Evolutionary conservation across 1,140 invertebrate genomes (phyloP).

Genomic region (Harpegnathos saltator): DNA sequence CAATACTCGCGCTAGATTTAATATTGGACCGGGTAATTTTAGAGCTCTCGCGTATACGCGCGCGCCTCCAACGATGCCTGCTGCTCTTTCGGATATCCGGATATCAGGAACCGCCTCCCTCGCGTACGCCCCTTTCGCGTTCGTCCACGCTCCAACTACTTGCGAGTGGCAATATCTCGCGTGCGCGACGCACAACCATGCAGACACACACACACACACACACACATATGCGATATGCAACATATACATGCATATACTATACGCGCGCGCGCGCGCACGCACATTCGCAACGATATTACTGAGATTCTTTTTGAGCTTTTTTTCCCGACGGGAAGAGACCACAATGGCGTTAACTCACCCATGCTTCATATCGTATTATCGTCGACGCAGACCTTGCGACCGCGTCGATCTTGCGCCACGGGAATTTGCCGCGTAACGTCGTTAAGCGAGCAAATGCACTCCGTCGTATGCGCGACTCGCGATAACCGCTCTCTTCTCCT

Average conservation of each 20-base stretch:
- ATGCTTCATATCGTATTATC: conserved; percentile 31
- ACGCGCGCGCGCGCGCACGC: too few species aligned
- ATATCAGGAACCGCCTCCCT: conserved; percentile 54
- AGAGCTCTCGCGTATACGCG: conserved; percentile 4
- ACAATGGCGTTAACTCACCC: conserved; percentile 34
- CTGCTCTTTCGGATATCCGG: conserved; percentile 43
- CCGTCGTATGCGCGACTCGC: conserved; percentile 30
- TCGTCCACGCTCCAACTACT: conserved; percentile 33
- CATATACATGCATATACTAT: not conserved
- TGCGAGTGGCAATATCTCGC: conserved; percentile 50
- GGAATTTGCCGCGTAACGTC: conserved; percentile 37
- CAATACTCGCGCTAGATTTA: conserved; percentile 34
- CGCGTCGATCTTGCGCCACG: conserved; percentile 29
- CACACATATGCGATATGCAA: too few species aligned
- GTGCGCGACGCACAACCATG: conserved; percentile 18
- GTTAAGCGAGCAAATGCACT: conserved; percentile 16
- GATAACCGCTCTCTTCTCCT: too few species aligned
- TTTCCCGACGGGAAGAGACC: not conserved
- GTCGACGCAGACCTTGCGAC: conserved; percentile 41
- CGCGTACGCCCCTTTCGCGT: conserved; percentile 56
- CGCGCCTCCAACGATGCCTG: too few species aligned
- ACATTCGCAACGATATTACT: conserved; percentile 16
- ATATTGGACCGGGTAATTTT: conserved; percentile 35
- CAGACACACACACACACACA: not conserved
- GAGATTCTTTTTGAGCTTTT: conserved; percentile 19